Percentiles rank a stretch among this genome's conserved stretches.
phyloP scores from a whole-genome alignment of 2,797 vertebrate species.

The Sciaenops ocellatus region DNA sequence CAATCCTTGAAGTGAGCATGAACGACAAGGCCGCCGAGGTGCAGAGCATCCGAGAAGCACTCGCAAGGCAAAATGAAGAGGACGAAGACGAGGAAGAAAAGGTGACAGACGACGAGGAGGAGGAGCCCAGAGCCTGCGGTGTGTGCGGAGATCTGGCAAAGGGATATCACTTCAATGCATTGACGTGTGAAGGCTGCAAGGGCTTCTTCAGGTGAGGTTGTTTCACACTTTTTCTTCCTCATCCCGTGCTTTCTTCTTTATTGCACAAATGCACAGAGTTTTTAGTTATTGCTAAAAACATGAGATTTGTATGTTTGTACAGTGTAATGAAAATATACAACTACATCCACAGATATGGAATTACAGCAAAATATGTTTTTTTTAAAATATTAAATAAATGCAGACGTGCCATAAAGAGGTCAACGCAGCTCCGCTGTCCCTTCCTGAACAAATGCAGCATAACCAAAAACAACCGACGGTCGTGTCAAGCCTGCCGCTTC shows the following conservation, averaged over 20 bases:
- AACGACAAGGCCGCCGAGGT: constrained; percentile 32
- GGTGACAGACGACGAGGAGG: constrained; percentile 61
- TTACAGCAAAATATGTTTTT: too few relatives aligned
- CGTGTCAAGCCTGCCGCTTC: constrained; percentile 88
- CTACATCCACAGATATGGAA: too few relatives aligned
- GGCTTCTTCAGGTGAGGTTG: constrained; percentile 83
- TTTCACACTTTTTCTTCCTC: background rate
- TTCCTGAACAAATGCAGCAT: constrained; percentile 85
- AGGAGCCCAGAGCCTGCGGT: constrained; percentile 80
- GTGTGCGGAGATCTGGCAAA: constrained; percentile 85
- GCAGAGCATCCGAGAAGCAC: constrained; percentile 36
- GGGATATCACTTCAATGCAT: constrained; percentile 85
- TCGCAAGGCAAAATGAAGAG: constrained; percentile 54
- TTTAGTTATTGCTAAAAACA: too few relatives aligned
- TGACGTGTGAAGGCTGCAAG: constrained; percentile 88
- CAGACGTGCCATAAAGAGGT: constrained; percentile 87
- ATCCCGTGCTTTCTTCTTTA: background rate
- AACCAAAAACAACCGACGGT: constrained; percentile 85
- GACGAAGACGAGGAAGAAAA: constrained; percentile 40
- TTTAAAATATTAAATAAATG: background rate
- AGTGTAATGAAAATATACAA: too few relatives aligned
- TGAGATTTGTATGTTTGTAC: too few relatives aligned
- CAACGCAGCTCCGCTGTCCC: constrained; percentile 76
- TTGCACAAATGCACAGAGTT: background rate
- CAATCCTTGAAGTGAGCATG: constrained; percentile 60